Percentiles rank a stretch among this genome's conserved stretches.
phyloP scores from a whole-genome alignment of 1,140 invertebrate genomes.

The Asbolus verrucosus region DNA sequence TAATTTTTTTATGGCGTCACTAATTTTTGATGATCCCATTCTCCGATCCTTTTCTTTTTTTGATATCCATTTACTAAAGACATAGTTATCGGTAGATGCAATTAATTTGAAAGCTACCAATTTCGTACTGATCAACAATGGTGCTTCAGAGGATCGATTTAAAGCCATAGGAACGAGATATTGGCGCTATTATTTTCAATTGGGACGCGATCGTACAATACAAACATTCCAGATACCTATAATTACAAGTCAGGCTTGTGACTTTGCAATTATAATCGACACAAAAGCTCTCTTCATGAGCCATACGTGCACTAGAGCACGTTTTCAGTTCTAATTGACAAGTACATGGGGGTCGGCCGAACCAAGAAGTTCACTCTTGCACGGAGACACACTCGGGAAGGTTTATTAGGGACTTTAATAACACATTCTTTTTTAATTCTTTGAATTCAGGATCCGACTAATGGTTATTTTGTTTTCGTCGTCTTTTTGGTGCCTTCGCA shows the following conservation, averaged over 20 bases:
- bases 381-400: constrained; percentile 17
- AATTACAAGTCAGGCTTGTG: constrained; percentile 38
- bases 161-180: constrained; percentile 26
- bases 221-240: constrained; percentile 39
- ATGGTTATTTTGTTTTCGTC: constrained; percentile 27
- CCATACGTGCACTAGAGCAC: constrained; percentile 42
- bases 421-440: constrained; percentile 40
- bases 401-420: constrained; percentile 42
- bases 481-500: constrained; percentile 11
- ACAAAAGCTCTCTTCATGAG: constrained; percentile 38
- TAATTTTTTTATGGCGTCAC: constrained; percentile 2
- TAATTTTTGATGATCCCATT: constrained; percentile 16
- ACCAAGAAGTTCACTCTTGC: constrained; percentile 28
- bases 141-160: constrained; percentile 28
- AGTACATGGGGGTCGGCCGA: constrained; percentile 14
- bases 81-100: constrained; percentile 16
- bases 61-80: constrained; percentile 12
- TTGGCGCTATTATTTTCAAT: constrained; percentile 38
- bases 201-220: constrained; percentile 33
- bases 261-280: constrained; percentile 45
- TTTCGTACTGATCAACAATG: constrained; percentile 35
- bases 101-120: constrained; percentile 39
- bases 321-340: constrained; percentile 43
- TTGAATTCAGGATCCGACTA: constrained; percentile 27
- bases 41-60: constrained; percentile 2